phyloP scores from a whole-genome alignment of 2,888 invertebrate genomes.

The Creontiades dilutus region DNA sequence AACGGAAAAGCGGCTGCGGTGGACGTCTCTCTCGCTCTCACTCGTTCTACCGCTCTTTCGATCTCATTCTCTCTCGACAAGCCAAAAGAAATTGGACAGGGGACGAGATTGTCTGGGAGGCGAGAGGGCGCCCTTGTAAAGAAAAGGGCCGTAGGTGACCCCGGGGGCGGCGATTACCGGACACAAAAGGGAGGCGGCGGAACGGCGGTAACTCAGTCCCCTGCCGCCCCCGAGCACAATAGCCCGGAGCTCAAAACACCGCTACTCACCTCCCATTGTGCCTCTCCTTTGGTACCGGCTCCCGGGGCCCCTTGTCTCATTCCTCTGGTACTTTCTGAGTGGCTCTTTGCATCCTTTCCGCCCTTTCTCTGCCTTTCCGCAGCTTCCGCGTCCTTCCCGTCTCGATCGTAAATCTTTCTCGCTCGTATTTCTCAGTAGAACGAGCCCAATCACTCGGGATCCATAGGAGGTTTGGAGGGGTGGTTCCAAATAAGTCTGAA shows the following conservation, averaged over 20 bases:
- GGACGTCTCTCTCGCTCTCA: too few species aligned
- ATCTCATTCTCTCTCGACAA: not conserved
- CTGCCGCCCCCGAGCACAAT: conserved; percentile 10
- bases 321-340: conserved; percentile 14
- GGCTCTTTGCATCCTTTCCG: not conserved
- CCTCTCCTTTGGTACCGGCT: conserved; percentile 13
- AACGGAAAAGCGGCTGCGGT: not conserved
- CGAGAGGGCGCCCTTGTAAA: not conserved
- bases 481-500: too few species aligned
- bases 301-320: conserved; percentile 6
- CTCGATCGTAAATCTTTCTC: not conserved
- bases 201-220: not conserved
- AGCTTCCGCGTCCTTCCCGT: not conserved
- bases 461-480: too few species aligned
- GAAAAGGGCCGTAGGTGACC: conserved; percentile 20
- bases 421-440: conserved; percentile 8
- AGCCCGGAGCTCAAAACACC: conserved; percentile 4
- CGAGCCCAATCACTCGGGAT: conserved; percentile 1
- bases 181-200: conserved; percentile 24
- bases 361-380: not conserved
- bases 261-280: conserved; percentile 28
- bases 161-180: conserved; percentile 36
- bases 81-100: conserved; percentile 10
- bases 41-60: too few species aligned
- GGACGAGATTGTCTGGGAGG: not conserved